Percentiles rank a stretch among this genome's conserved stretches.
Conservation (phyloP, 2,888 invertebrate species). For the Morinoia aosen region DNA sequence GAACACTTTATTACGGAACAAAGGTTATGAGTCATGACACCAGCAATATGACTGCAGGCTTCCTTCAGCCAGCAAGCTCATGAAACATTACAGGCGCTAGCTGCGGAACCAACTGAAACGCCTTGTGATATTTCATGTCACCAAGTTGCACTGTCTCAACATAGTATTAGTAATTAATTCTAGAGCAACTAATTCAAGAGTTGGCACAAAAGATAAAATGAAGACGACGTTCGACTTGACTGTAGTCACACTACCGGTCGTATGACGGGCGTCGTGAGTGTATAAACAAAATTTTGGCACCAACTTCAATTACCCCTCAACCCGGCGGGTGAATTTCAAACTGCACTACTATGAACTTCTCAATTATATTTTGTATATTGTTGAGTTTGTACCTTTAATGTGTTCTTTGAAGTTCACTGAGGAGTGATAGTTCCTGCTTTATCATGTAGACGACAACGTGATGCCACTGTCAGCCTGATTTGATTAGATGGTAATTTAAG, state of each 20-base stretch:
- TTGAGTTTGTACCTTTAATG: too few species aligned
- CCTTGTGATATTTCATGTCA: neutral
- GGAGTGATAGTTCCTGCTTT: too few species aligned
- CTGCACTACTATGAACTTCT: too few species aligned
- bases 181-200: neutral
- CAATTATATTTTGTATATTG: too few species aligned
- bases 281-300: too few species aligned
- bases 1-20: slow-evolving; percentile 37
- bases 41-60: neutral
- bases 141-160: neutral
- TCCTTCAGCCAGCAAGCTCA: neutral
- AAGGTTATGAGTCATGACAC: neutral
- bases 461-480: too few species aligned
- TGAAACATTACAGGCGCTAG: neutral
- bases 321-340: too few species aligned
- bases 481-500: too few species aligned
- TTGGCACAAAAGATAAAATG: neutral
- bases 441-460: too few species aligned
- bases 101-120: neutral
- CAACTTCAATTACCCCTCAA: too few species aligned
- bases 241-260: neutral
- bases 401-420: too few species aligned
- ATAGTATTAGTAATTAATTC: neutral
- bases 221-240: neutral
- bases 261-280: neutral